Evolutionary conservation across 2,888 invertebrate genomes (phyloP).

Genomic region (Odontomyia ornata): DNA sequence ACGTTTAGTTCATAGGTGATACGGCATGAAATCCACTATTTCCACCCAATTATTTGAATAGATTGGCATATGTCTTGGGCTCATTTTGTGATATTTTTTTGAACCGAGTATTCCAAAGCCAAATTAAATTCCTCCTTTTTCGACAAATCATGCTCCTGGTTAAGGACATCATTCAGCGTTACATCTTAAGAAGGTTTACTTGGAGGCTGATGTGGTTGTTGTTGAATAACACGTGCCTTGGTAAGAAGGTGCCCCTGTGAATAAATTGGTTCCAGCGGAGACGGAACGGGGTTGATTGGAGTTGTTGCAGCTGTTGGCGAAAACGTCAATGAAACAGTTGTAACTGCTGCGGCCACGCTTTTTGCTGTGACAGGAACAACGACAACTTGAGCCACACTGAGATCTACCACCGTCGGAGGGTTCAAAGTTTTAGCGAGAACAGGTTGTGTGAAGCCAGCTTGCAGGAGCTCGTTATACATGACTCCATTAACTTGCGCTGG

Average conservation of each 20-base stretch:
- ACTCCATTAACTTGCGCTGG: slow-evolving; percentile 60
- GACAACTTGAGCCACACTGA: slow-evolving; percentile 59
- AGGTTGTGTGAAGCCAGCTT: slow-evolving; percentile 55
- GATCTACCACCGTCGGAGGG: slow-evolving; percentile 53
- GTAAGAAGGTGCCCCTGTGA: slow-evolving; percentile 15
- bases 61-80: slow-evolving; percentile 88
- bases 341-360: slow-evolving; percentile 38
- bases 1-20: slow-evolving; percentile 54
- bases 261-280: slow-evolving; percentile 15
- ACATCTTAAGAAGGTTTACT: slow-evolving; percentile 29
- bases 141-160: slow-evolving; percentile 45
- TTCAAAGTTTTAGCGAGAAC: slow-evolving; percentile 55
- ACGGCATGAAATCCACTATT: slow-evolving; percentile 57
- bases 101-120: slow-evolving; percentile 58
- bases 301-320: slow-evolving; percentile 52
- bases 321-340: slow-evolving; percentile 42
- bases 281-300: slow-evolving; percentile 53
- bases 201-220: slow-evolving; percentile 41
- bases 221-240: slow-evolving; percentile 50
- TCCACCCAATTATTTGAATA: slow-evolving; percentile 71
- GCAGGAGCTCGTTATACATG: slow-evolving; percentile 61
- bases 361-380: slow-evolving; percentile 50
- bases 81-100: slow-evolving; percentile 67
- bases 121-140: slow-evolving; percentile 58
- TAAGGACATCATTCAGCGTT: slow-evolving; percentile 36